Percentiles rank a stretch among this genome's conserved stretches.
These are phyloP conservation scores for Drosophila repletoides DNA, from an alignment of 1,140 invertebrate genomes.

Conservation along the genomic window DNA sequence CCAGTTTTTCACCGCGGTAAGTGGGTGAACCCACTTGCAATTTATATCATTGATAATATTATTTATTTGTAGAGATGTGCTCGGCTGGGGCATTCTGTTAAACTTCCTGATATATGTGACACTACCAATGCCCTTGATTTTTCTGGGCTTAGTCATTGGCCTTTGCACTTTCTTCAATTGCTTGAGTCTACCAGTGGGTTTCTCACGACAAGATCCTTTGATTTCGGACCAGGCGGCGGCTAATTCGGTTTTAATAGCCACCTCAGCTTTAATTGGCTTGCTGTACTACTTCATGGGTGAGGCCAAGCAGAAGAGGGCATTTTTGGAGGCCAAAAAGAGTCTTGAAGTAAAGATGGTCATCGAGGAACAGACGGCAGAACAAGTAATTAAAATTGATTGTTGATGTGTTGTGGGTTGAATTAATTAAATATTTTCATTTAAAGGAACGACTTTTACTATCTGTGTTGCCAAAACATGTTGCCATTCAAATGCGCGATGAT, in stretches of 20 bases:
- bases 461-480: constrained; percentile 96
- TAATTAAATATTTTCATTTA: not conserved
- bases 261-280: constrained; percentile 88
- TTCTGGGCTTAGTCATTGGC: constrained; percentile 84
- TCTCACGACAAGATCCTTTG: constrained; percentile 82
- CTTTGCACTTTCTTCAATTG: constrained; percentile 85
- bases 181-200: constrained; percentile 84
- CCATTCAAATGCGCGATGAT: constrained; percentile 96
- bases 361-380: constrained; percentile 95
- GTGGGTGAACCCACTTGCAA: not conserved
- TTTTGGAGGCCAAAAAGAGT: constrained; percentile 95
- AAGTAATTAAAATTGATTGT: constrained; percentile 85
- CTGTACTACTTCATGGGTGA: constrained; percentile 92
- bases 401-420: not conserved
- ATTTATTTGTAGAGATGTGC: constrained; percentile 60
- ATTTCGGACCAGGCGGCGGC: constrained; percentile 82
- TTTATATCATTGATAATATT: not conserved
- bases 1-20: constrained; percentile 62
- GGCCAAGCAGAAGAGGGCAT: constrained; percentile 92
- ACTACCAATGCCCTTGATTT: constrained; percentile 88
- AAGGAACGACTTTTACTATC: constrained; percentile 95
- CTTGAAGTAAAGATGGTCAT: constrained; percentile 95
- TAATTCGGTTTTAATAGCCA: constrained; percentile 88
- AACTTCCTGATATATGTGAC: constrained; percentile 94
- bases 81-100: constrained; percentile 91